phyloP scores from a whole-genome alignment of 2,888 invertebrate genomes.

The Meteorus colon region DNA sequence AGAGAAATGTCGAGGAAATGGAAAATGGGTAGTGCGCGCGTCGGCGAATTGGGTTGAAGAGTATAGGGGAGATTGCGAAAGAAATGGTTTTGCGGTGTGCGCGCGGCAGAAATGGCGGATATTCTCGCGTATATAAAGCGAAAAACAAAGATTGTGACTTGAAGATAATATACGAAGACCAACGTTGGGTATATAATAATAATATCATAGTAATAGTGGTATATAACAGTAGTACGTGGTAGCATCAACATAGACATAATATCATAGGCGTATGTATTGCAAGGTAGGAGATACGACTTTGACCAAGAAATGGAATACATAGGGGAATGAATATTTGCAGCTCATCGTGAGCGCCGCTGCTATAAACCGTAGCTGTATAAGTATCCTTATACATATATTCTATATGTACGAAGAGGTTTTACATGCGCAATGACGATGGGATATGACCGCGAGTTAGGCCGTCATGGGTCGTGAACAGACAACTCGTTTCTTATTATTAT shows the following conservation, averaged over 20 bases:
- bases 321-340: slow-evolving; percentile 31
- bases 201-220: slow-evolving; percentile 67
- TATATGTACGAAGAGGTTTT: not conserved
- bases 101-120: slow-evolving; percentile 55
- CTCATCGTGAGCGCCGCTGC: not conserved
- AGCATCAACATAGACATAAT: slow-evolving; percentile 24
- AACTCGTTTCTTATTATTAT: slow-evolving; percentile 18
- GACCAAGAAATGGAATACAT: slow-evolving; percentile 7
- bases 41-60: slow-evolving; percentile 11
- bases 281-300: not conserved
- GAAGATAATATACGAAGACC: slow-evolving; percentile 50
- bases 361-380: not conserved
- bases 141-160: slow-evolving; percentile 60
- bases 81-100: slow-evolving; percentile 55
- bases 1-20: slow-evolving; percentile 32
- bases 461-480: slow-evolving; percentile 57
- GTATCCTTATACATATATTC: not conserved
- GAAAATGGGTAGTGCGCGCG: slow-evolving; percentile 49
- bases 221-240: slow-evolving; percentile 56
- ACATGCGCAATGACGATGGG: slow-evolving; percentile 15
- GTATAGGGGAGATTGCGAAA: slow-evolving; percentile 51
- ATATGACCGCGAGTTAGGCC: slow-evolving; percentile 51
- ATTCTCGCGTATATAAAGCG: slow-evolving; percentile 36
- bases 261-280: slow-evolving; percentile 12
- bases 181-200: slow-evolving; percentile 57